phyloP scores from a whole-genome alignment of 2,797 vertebrate genomes.

The Coracias cyanogaster region DNA sequence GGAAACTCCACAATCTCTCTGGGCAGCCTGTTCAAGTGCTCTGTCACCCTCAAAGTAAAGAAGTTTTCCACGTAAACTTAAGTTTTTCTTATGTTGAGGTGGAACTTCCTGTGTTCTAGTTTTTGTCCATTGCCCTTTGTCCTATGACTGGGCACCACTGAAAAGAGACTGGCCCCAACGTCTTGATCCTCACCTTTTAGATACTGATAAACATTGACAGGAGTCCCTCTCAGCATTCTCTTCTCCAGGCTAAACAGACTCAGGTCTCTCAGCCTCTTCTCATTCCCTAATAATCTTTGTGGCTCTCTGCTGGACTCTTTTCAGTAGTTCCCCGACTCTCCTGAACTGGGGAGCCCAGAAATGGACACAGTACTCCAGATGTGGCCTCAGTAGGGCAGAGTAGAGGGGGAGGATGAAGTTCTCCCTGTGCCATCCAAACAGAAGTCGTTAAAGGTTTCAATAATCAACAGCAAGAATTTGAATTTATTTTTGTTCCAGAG shows the following conservation, averaged over 20 bases:
- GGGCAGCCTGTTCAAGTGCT: not conserved
- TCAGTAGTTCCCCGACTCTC: not conserved
- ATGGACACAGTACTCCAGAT: not conserved
- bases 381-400: not conserved
- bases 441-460: not conserved
- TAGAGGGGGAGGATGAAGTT: not conserved
- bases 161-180: not conserved
- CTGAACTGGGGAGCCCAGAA: not conserved
- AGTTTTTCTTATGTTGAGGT: not conserved
- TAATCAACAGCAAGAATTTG: not conserved
- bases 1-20: not conserved
- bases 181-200: not conserved
- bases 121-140: not conserved
- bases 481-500: conserved; percentile 5
- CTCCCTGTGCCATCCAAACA: not conserved
- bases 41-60: not conserved
- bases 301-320: not conserved
- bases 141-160: not conserved
- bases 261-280: not conserved
- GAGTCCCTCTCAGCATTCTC: not conserved
- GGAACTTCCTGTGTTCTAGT: not conserved
- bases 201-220: no score
- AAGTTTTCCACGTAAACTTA: not conserved
- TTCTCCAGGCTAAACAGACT: not conserved
- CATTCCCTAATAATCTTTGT: not conserved